Base-by-base conservation (phyloP, 2,888 invertebrate genomes). In the Diaphora mendica region DNA sequence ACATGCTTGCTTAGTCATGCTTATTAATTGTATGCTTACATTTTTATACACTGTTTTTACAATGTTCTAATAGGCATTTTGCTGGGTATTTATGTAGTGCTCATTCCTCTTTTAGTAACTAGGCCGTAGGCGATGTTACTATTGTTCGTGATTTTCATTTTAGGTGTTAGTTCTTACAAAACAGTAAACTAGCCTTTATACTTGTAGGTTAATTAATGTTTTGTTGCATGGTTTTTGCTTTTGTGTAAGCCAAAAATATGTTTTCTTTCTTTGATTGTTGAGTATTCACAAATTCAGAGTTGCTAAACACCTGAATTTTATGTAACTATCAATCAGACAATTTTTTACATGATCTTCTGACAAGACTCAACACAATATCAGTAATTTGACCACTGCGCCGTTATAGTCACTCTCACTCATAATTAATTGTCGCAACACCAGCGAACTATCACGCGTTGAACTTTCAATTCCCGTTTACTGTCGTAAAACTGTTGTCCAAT, bases 391-490 rank as follows among this genome's bases (percentile, higher is more conserved):
- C 62, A 62, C 15, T 30, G 15, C 26, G 30, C 17, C 30, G 7
- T 62, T 30, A 17, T 62, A 62, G 30, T 62, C 23, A 64, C 62
- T 44, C 64, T 30, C 20, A 64, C 70, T 64, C 70, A 44, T 70
- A 71, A 51, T 55, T 42, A 65, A 48, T 71, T 71, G 44, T 71
- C 65, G 65, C 66, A 71, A 65, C 59, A 26, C 59, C 59, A 39
- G 62, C 65, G 76, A 79, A 78, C 80, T 78, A 75, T 82, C 73
- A 74, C 78, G 78, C 76, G 62, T 66, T 20, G 73, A 73, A 76
- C 78, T 78, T 78, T 76, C 62, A 77, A 75, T 77, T 48, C 39
- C 69, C 26, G 26, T 26, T 70, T 66, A 71, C 70, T 76, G 74
- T 79, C 64, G n/a, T 66, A 69, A 64, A 71, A 76, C 33, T 42